phyloP scores from a whole-genome alignment of 1,140 invertebrate species.

The Tachypleus tridentatus region DNA sequence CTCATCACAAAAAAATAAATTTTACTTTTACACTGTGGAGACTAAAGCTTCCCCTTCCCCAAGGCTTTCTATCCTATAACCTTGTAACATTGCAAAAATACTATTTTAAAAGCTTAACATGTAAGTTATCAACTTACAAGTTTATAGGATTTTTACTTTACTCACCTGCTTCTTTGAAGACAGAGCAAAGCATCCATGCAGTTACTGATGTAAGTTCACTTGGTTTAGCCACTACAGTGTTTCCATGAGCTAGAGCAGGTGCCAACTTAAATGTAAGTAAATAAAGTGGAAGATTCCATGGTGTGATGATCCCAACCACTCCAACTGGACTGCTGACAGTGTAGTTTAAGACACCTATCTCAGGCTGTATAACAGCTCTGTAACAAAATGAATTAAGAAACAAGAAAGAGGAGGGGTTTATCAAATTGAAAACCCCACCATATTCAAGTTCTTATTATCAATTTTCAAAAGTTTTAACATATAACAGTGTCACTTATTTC shows the following conservation, averaged over 20 bases:
- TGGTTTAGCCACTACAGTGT: slow-evolving; percentile 48
- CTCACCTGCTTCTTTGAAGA: slow-evolving; percentile 41
- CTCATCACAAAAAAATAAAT: too few relatives aligned
- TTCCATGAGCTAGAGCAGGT: slow-evolving; percentile 44
- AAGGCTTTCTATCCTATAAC: too few relatives aligned
- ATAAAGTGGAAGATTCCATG: slow-evolving; percentile 50
- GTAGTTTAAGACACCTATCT: slow-evolving; percentile 39
- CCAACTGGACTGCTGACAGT: slow-evolving; percentile 41
- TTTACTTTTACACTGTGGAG: too few relatives aligned
- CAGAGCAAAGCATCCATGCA: slow-evolving; percentile 40
- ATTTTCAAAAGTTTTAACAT: neutral
- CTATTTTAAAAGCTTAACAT: slow-evolving; percentile 1
- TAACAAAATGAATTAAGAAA: slow-evolving; percentile 26
- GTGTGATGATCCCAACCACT: slow-evolving; percentile 44
- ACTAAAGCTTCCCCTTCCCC: too few relatives aligned
- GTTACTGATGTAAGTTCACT: slow-evolving; percentile 49
- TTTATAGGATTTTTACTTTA: neutral
- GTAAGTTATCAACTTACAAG: slow-evolving; percentile 8
- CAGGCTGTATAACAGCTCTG: slow-evolving; percentile 22
- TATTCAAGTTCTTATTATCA: neutral
- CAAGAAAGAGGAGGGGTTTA: neutral
- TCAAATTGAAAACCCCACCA: neutral
- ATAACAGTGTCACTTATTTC: neutral
- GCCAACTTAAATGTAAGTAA: slow-evolving; percentile 46
- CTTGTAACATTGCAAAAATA: neutral